Percentiles rank a stretch among this genome's conserved stretches.
These are phyloP conservation scores for Danaus melanippus DNA, from an alignment of 1,140 invertebrate species.

Conservation along the genomic window DNA sequence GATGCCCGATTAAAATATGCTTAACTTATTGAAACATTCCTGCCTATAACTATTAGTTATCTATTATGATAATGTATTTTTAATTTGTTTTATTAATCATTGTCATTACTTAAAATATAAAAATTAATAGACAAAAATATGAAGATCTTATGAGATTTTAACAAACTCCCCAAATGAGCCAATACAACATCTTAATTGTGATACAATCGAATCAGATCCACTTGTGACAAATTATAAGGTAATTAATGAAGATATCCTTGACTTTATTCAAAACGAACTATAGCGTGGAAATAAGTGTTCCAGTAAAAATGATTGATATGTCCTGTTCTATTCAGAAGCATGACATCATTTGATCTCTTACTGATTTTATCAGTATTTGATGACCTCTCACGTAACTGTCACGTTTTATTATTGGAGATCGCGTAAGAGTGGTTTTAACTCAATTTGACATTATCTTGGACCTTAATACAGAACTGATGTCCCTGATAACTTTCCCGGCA, in stretches of 20 bases:
- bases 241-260: no score
- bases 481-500: slow-evolving; percentile 65
- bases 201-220: slow-evolving; percentile 70
- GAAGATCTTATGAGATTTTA: no score
- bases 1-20: no score
- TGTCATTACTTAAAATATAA: no score
- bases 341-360: slow-evolving; percentile 49
- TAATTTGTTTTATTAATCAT: no score
- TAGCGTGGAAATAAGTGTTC: slow-evolving; percentile 17
- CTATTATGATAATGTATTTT: no score
- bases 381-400: slow-evolving; percentile 20
- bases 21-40: no score
- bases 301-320: slow-evolving; percentile 35
- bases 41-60: no score
- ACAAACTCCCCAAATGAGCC: slow-evolving; percentile 34
- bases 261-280: slow-evolving; percentile 4
- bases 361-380: slow-evolving; percentile 37
- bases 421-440: slow-evolving; percentile 9
- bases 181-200: slow-evolving; percentile 55
- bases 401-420: slow-evolving; percentile 10
- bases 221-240: slow-evolving; percentile 57
- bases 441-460: slow-evolving; percentile 17
- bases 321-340: slow-evolving; percentile 38
- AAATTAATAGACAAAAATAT: no score
- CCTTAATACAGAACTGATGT: slow-evolving; percentile 52